Evolutionary conservation across 2,888 invertebrate genomes (phyloP), one percentile per base, ranked within the genome.

Genomic region (Lasius platythorax): DNA sequence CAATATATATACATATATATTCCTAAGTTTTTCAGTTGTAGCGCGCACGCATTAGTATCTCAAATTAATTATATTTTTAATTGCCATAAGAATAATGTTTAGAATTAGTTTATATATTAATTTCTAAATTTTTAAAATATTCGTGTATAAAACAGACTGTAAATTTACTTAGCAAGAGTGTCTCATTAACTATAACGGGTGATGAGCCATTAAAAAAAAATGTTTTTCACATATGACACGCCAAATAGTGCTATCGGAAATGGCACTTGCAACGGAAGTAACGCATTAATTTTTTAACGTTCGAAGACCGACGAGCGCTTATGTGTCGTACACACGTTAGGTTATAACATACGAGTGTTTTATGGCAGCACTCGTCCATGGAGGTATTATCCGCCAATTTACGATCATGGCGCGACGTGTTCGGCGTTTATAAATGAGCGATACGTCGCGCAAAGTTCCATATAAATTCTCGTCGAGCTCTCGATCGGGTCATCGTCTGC

Each of bases 271-370:
- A 66, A 83, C 79, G 91, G 84, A 89, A 89, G 83, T 72, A 23
- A 28, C 70, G 66, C 85, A 85, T 91, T 90, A 90, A 90, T 90
- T 88, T 85, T 88, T 85, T 83, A 87, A 87, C 75, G 87, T 83
- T 85, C 83, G 82, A 82, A 72, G 33, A 33, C 66, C 83, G 82
- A 82, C 68, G 72, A 72, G 73, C 83, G 85, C 79, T 78, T 82
- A 85, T 79, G 56, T 70, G 78, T 84, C 68, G 81, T 67, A 53
- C 53, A 88, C 87, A 78, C 8, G 56, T 78, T 67, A 78, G 18
- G 86, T 92, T 91, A 87, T 86, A 92, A 88, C 88, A 88, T 83
- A 90, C 90, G 90, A 90, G 91, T 92, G 89, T 91, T 93, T 93
- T 91, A 93, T 90, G 90, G 67, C 83, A 66, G 58, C 73, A 61